Evolutionary conservation across 2,888 invertebrate species (phyloP), one percentile per base, ranked within the genome.

Genomic region (Ophion obscuratus): DNA sequence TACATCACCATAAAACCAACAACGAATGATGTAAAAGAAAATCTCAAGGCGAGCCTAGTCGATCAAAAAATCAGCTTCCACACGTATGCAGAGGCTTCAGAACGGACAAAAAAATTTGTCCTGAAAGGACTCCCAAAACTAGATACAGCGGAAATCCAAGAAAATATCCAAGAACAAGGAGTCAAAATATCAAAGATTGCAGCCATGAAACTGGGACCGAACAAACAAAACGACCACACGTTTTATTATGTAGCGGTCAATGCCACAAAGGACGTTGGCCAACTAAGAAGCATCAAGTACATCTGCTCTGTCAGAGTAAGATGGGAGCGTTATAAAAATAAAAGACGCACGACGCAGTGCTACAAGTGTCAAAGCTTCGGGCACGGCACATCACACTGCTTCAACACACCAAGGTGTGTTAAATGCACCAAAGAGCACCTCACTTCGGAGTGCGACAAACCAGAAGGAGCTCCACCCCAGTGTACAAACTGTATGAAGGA

Each of bases 291-390:
- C 24, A 47, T 80, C 17, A 81, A 73, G 62, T 62, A 64, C 47
- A 61, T 87, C 2, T 71, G 47, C 14, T 40, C 73, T 24, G 77
- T 76, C 4, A 73, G 66, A 68, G 68, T 83, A 2, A 67, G 31
- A n/a, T 81, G 85, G 88, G 83, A 88, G 40, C 75, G 74, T 17
- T 88, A 86, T 53, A 79, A 53, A 73, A 88, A 86, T 27, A 64
- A 73, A 2, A 66, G 81, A 61, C 44, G 62, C 11, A 24, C 81
- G 3, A 86, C 88, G 0, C 87, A 87, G 44, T 88, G 86, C 27
- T 83, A 81, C 44, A 70, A 85, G 27, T 88, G 88, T 77, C 86
- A 88, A 67, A 14, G 17, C 5, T 86, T 83, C 57, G 81, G 70
- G 3, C 83, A 81, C 11, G 83, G 80, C 2, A 44, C 62, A n/a